Evolutionary conservation across 2,797 vertebrate genomes (phyloP), one percentile per base, ranked within the genome.

Genomic region (Podarcis lilfordi): DNA sequence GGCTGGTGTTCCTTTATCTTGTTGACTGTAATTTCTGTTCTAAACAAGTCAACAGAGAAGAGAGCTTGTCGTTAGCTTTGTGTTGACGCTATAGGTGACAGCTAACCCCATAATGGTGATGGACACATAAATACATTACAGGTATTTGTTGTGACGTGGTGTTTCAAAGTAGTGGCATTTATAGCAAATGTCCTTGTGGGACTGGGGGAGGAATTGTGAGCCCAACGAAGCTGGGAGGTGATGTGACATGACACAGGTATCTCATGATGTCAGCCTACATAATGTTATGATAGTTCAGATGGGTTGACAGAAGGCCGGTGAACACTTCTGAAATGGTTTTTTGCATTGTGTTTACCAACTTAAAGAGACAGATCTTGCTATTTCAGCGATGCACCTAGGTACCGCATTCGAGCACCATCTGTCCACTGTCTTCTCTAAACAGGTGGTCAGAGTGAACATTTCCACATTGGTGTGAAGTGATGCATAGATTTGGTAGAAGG

Each of bases 1-100:
- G 86, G 43, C 37, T 75, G 71, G 17, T 2, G 23, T 35, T 87
- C 82, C 85, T 93, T 94, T 94, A 87, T 88, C 95, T 93, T 91
- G 93, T 86, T 71, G 91, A 92, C 93, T 89, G 19, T 43, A 80
- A 72, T 64, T 68, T 45, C 55, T 89, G 90, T 89, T 43, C 86
- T 35, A 66, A 85, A 91, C 27, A 8, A 61, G 40, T 82, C 88
- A 88, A 45, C 5, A 8, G 0, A 80, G 94, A 80, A 83, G 71
- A 23, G 83, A 32, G 89, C 92, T 93, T 88, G 92, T 64, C 21
- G 1, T 95, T 91, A 90, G 59, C 72, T 89, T 50, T 11, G 76
- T 84, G 55, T 90, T 93, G 84, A 50, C 75, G 64, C 59, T 68
- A 5, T 87, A 91, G 91, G 92, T 87, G 82, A 13, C 21, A 89